Percentiles rank a stretch among this genome's conserved stretches.
These are phyloP conservation scores for Nannobrachium achirus DNA, from an alignment of 2,113 vertebrate genomes.

Conservation along the genomic window DNA sequence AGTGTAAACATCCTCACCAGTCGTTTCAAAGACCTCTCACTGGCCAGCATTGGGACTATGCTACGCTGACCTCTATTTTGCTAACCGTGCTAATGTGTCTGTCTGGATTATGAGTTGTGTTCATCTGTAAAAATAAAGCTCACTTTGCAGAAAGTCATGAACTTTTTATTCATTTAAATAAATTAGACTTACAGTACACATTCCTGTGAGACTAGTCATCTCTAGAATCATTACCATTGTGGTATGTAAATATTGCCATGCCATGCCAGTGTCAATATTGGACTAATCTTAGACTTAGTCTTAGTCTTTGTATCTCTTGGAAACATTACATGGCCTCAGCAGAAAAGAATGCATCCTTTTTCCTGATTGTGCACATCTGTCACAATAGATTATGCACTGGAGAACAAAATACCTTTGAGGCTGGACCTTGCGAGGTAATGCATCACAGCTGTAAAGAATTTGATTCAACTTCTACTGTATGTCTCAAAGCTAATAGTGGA, in stretches of 20 bases:
- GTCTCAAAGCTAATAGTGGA: conserved; percentile 27
- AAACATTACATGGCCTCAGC: conserved; percentile 52
- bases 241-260: conserved; percentile 13
- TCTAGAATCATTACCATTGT: neutral
- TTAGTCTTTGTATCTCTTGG: conserved; percentile 22
- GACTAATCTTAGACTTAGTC: conserved; percentile 3
- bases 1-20: conserved; percentile 59
- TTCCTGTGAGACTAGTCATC: neutral
- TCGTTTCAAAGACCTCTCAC: conserved; percentile 65
- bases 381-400: conserved; percentile 65
- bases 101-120: neutral
- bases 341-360: conserved; percentile 63
- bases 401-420: conserved; percentile 57
- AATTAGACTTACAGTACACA: too few species aligned
- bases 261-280: conserved; percentile 35
- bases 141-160: conserved; percentile 18
- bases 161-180: too few species aligned
- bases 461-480: conserved; percentile 44
- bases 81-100: conserved; percentile 24
- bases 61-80: conserved; percentile 5
- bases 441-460: conserved; percentile 68
- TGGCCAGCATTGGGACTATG: conserved; percentile 37
- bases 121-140: neutral
- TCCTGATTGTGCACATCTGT: conserved; percentile 69
- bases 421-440: conserved; percentile 59